Base-by-base conservation (phyloP, 2,113 vertebrate genomes). In the Callionymus lyra region DNA sequence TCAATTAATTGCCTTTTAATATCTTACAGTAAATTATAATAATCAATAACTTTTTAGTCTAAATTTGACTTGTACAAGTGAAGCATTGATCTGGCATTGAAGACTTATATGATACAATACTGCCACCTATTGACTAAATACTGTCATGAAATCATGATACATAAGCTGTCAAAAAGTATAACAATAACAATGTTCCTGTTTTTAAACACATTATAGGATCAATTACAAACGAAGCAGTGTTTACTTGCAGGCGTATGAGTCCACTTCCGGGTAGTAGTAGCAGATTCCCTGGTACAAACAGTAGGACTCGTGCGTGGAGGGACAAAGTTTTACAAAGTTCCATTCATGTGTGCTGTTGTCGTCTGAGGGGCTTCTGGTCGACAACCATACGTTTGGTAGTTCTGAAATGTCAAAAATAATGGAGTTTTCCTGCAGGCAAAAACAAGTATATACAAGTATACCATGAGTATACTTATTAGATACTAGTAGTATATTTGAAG, bases 221-320 rank as follows among this genome's bases (percentile, higher is more conserved):
- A 27, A 5, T 27, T 27, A 27, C 4, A 27, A 5, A 27, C 8
- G 21, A 27, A 5, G 21, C 21, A 10, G 34, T 36, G 83, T 85
- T 89, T 87, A 91, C 93, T 88, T 93, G 91, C 94, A 98, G 6
- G 86, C 90, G 0, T 90, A 91, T 19, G 81, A 80, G 50, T 88
- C 74, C 13, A 94, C 69, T 2, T 86, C 72, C 31, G 88, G 81
- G 14, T 93, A 72, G 43, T 97, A 91, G 64, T 90, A 83, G 60
- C 91, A 97, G 35, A 85, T 57, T 0, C 91, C 92, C 0, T 85
- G 79, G 4, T 92, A 84, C 17, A 95, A 84, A 63, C 94, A 98
- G 79, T 88, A 96, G 0, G 85, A 86, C 0, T 90, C 81, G 0
- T 93, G 82, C 0, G 84, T 78, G 1, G 78, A 36, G 1, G 93